These are phyloP conservation scores for Pseudococcus viburni DNA, from an alignment of 2,888 invertebrate genomes.

Conservation along the genomic window DNA sequence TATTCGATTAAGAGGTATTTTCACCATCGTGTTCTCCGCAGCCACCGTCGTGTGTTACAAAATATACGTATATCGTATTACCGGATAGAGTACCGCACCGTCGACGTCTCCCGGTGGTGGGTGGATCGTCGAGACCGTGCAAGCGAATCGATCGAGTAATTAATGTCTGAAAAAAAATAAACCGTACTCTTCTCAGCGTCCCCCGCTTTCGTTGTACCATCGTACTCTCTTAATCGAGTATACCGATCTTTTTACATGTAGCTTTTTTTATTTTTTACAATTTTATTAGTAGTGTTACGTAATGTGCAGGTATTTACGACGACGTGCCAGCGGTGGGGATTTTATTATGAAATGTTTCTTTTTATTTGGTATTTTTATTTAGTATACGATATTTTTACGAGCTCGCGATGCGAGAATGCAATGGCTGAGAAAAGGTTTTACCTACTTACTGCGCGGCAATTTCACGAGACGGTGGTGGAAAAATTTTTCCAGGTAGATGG, in stretches of 20 bases:
- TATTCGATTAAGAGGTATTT: not conserved
- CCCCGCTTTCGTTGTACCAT: not conserved
- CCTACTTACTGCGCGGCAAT: not conserved
- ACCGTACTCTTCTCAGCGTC: not conserved
- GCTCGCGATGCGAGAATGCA: not conserved
- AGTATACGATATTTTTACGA: not conserved
- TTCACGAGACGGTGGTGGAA: not conserved
- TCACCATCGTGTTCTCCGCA: not conserved
- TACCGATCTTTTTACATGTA: conserved; percentile 11
- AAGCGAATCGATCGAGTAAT: conserved; percentile 20
- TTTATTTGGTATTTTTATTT: conserved; percentile 19
- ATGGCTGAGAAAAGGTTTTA: not conserved
- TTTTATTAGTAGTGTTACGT: conserved; percentile 4
- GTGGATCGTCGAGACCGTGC: conserved; percentile 29
- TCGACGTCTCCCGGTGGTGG: not conserved
- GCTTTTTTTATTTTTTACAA: not conserved
- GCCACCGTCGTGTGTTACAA: not conserved
- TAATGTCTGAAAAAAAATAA: not conserved
- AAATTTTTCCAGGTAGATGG: not conserved
- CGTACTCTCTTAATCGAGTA: not conserved
- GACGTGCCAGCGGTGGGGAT: not conserved
- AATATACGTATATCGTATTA: conserved; percentile 8
- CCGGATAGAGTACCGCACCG: conserved; percentile 28
- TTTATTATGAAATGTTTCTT: conserved; percentile 14
- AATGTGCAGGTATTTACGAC: conserved; percentile 21